phyloP scores from a whole-genome alignment of 2,888 invertebrate genomes.

The Oegoconia quadripuncta region DNA sequence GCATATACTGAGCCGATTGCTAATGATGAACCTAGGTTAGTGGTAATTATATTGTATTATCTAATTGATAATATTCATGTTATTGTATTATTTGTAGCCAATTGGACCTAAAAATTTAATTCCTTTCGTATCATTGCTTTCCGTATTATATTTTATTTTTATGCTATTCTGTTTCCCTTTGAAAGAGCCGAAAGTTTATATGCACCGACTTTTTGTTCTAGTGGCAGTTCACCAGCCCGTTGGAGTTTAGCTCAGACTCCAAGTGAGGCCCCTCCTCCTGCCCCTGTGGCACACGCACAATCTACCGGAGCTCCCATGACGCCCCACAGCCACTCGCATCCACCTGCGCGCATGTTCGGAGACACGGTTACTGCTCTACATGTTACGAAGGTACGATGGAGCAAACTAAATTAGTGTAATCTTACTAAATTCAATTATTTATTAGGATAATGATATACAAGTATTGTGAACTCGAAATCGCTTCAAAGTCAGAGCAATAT shows the following conservation, averaged over 20 bases:
- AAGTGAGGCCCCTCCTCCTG: constrained; percentile 62
- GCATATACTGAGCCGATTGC: constrained; percentile 93
- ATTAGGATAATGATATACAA: no score
- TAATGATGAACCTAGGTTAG: constrained; percentile 82
- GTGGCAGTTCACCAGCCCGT: constrained; percentile 62
- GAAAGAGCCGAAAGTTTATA: not conserved
- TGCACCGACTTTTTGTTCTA: constrained; percentile 13
- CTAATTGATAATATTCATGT: no score
- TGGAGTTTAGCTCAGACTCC: constrained; percentile 69
- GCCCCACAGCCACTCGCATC: constrained; percentile 66
- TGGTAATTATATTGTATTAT: no score
- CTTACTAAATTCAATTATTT: no score
- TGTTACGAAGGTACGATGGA: constrained; percentile 53
- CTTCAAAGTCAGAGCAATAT: no score
- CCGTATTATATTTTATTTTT: not conserved
- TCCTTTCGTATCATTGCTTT: not conserved
- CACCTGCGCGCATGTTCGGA: constrained; percentile 85
- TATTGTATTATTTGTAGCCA: not conserved
- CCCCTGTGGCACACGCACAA: constrained; percentile 67
- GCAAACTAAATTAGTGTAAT: no score
- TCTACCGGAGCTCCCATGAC: constrained; percentile 51
- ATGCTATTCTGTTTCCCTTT: not conserved
- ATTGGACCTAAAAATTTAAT: not conserved
- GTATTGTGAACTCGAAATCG: no score
- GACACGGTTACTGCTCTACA: constrained; percentile 80